A percentile compares a stretch with the other conserved stretches of the same genome.
These are phyloP conservation scores for Eucriotettix oculatus DNA, from an alignment of 2,888 invertebrate genomes.

Conservation along the genomic window DNA sequence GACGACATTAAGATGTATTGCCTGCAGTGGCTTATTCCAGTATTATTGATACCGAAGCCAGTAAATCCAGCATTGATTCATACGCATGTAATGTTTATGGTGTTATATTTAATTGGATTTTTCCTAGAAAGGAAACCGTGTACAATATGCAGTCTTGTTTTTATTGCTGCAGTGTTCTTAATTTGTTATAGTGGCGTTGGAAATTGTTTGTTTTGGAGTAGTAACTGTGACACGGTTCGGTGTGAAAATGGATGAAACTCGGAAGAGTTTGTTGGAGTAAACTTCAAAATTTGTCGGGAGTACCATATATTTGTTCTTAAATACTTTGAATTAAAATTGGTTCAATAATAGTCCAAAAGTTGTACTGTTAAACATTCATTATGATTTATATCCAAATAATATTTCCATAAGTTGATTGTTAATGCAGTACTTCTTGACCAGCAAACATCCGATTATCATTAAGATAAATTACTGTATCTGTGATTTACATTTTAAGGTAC, in stretches of 20 bases:
- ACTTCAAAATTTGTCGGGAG: too few species aligned
- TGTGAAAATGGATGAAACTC: conserved; percentile 27
- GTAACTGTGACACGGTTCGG: conserved; percentile 45
- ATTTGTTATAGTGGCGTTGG: conserved; percentile 94
- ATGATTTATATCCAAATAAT: too few species aligned
- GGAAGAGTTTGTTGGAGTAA: too few species aligned
- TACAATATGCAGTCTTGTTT: conserved; percentile 90
- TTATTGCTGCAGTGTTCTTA: conserved; percentile 79
- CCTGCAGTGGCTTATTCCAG: conserved; percentile 93
- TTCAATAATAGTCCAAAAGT: too few species aligned
- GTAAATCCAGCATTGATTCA: conserved; percentile 90
- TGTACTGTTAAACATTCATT: too few species aligned
- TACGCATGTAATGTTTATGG: conserved; percentile 95
- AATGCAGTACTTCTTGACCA: too few species aligned
- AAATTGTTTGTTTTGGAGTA: conserved; percentile 84
- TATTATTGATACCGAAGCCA: conserved; percentile 92
- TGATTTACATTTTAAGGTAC: too few species aligned
- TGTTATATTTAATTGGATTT: conserved; percentile 88
- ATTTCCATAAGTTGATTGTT: too few species aligned
- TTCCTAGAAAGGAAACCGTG: conserved; percentile 94
- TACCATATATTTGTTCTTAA: too few species aligned
- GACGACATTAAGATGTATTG: conserved; percentile 58
- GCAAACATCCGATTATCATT: too few species aligned
- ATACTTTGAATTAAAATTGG: too few species aligned
- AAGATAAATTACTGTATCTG: too few species aligned